Evolutionary conservation across 2,113 vertebrate genomes (phyloP).

Genomic region (Calypte anna): DNA sequence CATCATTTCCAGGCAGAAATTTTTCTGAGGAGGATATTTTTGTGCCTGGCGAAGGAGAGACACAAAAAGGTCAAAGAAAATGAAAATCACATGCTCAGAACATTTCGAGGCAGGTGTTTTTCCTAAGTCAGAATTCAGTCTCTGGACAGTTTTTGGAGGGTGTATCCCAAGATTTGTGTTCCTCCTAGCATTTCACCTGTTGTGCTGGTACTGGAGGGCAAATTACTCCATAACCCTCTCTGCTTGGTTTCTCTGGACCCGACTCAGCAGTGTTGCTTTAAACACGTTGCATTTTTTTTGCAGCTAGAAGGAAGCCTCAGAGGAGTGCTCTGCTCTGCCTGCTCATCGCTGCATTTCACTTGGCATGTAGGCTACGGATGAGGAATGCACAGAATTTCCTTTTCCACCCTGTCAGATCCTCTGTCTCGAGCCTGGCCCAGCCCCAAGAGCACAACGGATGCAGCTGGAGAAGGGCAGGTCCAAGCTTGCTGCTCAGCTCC

Average conservation of each 20-base stretch:
- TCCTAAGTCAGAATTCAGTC: constrained; percentile 34
- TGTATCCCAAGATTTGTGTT: background rate
- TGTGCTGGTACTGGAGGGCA: background rate
- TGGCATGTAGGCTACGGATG: constrained; percentile 51
- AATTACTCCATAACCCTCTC: background rate
- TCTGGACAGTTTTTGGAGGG: background rate
- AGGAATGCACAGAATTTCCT: constrained; percentile 80
- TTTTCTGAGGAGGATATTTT: constrained; percentile 58
- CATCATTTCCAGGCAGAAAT: constrained; percentile 57
- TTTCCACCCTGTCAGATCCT: constrained; percentile 74
- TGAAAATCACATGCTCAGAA: constrained; percentile 61
- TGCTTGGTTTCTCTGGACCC: background rate
- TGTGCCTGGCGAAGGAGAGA: constrained; percentile 41
- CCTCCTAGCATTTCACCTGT: constrained; percentile 24
- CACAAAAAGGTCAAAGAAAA: constrained; percentile 53
- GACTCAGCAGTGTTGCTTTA: background rate
- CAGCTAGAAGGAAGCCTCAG: background rate
- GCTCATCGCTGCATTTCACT: constrained; percentile 53
- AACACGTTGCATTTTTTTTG: background rate
- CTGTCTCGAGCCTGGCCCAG: constrained; percentile 68
- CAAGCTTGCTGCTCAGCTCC: constrained; percentile 50
- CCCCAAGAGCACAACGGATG: constrained; percentile 71
- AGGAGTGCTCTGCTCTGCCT: background rate
- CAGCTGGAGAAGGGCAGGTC: constrained; percentile 77
- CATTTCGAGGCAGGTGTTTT: constrained; percentile 71